Evolutionary conservation across 1,140 invertebrate genomes (phyloP), one percentile per base, ranked within the genome.

Genomic region (Coptotermes formosanus): DNA sequence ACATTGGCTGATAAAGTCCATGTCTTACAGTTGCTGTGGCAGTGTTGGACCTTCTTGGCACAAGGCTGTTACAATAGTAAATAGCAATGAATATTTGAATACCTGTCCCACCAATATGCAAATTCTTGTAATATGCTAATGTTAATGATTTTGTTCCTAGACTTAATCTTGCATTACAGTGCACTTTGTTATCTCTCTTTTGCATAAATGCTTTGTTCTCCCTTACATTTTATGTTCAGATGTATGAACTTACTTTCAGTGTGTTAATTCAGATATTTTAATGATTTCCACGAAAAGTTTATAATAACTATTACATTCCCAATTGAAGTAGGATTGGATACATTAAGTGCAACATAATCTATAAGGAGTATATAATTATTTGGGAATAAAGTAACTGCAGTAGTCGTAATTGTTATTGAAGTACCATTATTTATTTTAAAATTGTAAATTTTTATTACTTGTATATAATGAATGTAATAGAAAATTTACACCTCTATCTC

Each of bases 361-460:
- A 9, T 75, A 75, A 75, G 14, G 38, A 38, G n/a, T 30, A 75
- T n/a, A 64, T 64, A 64, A 64, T 8, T 64, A n/a, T 64, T 19
- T 64, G 59, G 55, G 21, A n/a, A 21, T 64, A 64, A 21, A 64
- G 19, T 64, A 64, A n/a, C 21, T 16, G 25, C n/a, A 75, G n/a
- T 30, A 64, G 59, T 75, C 9, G 30, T 30, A 30, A 75, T 75
- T 30, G n/a, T 75, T 30, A 75, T 75, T 30, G n/a, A 9, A 30
- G 14, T 75, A 16, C n/a, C 21, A 75, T 75, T 75, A 75, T 75
- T 75, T 75, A 75, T 75, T 75, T 75, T 75, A 25, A 75, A 75
- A 30, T 30, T 75, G n/a, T 64, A 75, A 75, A 75, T 75, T 75
- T 9, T 75, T n/a, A 75, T 75, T 64, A 64, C 59, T 64, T 64